phyloP scores from a whole-genome alignment of 2,113 vertebrate species.

The Nyctibius bracteatus region DNA sequence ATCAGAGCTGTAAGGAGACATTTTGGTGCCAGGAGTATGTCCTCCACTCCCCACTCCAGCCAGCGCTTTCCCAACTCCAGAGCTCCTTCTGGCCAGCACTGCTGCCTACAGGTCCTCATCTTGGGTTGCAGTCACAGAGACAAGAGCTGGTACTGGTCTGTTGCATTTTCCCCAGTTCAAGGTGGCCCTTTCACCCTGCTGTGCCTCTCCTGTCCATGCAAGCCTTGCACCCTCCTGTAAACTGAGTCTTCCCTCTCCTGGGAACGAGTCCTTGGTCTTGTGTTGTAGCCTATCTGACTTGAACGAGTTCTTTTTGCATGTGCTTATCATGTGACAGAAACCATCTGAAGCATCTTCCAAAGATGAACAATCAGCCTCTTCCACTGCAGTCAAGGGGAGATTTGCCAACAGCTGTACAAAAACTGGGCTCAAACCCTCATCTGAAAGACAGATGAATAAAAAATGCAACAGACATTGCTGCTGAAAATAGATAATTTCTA shows the following conservation, averaged over 20 bases:
- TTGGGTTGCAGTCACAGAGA: neutral
- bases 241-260: neutral
- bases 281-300: neutral
- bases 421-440: conserved; percentile 14
- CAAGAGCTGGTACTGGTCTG: neutral
- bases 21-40: neutral
- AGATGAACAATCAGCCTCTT: neutral
- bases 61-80: neutral
- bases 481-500: conserved; percentile 47
- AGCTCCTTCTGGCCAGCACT: neutral
- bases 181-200: neutral
- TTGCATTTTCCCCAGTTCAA: neutral
- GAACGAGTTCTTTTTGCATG: neutral
- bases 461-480: conserved; percentile 1
- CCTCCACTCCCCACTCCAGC: neutral
- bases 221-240: neutral
- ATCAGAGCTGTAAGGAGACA: neutral
- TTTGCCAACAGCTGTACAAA: conserved; percentile 11
- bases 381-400: neutral
- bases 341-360: neutral
- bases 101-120: neutral
- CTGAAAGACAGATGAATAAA: conserved; percentile 48
- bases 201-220: neutral
- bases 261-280: neutral
- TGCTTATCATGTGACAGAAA: neutral